Percentiles rank a stretch among this genome's conserved stretches.
phyloP scores from a whole-genome alignment of 2,888 invertebrate species.

The Metopia argyrocephala region DNA sequence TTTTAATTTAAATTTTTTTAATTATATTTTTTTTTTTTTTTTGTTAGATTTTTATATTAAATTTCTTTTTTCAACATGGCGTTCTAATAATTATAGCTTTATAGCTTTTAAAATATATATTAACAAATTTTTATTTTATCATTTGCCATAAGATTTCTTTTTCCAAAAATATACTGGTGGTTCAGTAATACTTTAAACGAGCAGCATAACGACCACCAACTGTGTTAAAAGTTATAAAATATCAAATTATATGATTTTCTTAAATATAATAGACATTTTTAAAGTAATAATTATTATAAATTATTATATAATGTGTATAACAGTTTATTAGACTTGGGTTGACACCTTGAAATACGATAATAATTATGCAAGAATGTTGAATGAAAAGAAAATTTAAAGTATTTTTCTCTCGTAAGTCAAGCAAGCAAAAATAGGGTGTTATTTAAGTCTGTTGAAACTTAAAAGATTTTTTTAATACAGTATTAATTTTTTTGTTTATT shows the following conservation, averaged over 20 bases:
- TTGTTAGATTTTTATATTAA: not conserved
- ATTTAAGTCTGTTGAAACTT: too few species aligned
- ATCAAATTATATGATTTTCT: conserved; percentile 2
- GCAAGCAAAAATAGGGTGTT: too few species aligned
- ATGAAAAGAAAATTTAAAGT: too few species aligned
- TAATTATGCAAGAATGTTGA: not conserved
- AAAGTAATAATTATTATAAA: too few species aligned
- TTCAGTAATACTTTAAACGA: not conserved
- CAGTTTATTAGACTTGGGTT: not conserved
- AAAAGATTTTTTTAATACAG: too few species aligned
- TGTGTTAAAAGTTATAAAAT: conserved; percentile 10
- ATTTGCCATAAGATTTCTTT: not conserved
- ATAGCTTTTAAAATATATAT: too few species aligned
- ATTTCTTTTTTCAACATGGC: too few species aligned
- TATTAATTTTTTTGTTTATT: too few species aligned
- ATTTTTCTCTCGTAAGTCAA: too few species aligned
- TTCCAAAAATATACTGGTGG: not conserved
- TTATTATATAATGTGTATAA: not conserved
- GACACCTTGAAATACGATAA: not conserved
- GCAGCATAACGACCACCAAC: conserved; percentile 23
- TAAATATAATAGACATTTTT: too few species aligned
- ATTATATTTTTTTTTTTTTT: not conserved
- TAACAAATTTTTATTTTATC: not conserved
- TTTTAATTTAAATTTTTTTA: not conserved
- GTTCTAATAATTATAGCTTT: not conserved